These are phyloP conservation scores for Erynnis tages DNA, from an alignment of 2,888 invertebrate species.

Conservation along the genomic window DNA sequence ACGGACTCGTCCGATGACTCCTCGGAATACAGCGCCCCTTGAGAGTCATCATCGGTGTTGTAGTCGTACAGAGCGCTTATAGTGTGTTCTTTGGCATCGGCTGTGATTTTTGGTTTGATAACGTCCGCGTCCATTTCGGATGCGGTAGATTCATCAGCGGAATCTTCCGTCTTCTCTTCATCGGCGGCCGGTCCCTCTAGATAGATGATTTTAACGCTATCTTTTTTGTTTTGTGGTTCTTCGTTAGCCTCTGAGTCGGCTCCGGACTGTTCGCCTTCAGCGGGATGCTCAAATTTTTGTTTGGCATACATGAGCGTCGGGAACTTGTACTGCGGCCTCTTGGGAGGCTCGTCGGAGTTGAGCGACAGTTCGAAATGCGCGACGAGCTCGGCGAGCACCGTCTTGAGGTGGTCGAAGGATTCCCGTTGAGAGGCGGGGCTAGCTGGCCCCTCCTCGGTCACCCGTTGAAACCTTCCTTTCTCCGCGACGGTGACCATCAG, in stretches of 20 bases:
- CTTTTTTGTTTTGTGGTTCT: too few species aligned
- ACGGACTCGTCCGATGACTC: not conserved
- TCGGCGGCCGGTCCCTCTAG: not conserved
- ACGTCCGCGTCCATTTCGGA: not conserved
- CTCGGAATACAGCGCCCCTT: not conserved
- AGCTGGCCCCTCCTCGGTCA: conserved; percentile 49
- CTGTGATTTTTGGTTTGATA: not conserved
- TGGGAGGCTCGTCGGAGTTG: conserved; percentile 42
- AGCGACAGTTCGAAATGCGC: conserved; percentile 64
- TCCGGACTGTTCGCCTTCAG: too few species aligned
- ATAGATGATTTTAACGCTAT: not conserved
- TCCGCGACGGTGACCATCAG: conserved; percentile 80
- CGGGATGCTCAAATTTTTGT: not conserved
- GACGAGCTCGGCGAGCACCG: conserved; percentile 64
- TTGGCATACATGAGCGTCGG: not conserved
- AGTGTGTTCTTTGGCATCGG: not conserved
- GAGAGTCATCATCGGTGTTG: not conserved
- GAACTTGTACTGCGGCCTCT: not conserved
- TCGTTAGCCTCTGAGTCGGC: too few species aligned
- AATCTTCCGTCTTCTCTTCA: not conserved
- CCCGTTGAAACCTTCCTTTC: conserved; percentile 57
- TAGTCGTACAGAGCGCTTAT: not conserved
- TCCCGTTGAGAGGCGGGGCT: conserved; percentile 46
- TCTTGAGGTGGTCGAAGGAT: conserved; percentile 68
- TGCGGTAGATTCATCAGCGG: too few species aligned